phyloP scores from a whole-genome alignment of 2,888 invertebrate genomes.

The Phymatocera aterrima region DNA sequence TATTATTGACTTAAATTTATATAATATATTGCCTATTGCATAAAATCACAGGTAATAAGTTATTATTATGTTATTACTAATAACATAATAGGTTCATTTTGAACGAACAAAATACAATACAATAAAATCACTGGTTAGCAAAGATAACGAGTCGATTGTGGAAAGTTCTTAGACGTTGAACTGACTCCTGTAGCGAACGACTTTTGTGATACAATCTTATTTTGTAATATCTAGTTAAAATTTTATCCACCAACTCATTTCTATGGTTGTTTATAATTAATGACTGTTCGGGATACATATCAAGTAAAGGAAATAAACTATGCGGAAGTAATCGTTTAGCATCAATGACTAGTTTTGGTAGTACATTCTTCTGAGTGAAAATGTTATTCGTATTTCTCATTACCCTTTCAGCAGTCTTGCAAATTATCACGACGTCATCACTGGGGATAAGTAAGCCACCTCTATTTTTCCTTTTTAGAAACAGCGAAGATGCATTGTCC shows the following conservation, averaged over 20 bases:
- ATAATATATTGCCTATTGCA: too few relatives aligned
- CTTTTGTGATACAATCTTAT: slow-evolving; percentile 9
- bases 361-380: background rate
- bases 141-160: slow-evolving; percentile 21
- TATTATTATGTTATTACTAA: too few relatives aligned
- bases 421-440: slow-evolving; percentile 15
- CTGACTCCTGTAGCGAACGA: slow-evolving; percentile 16
- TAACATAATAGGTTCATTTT: too few relatives aligned
- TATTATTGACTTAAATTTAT: too few relatives aligned
- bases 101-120: too few relatives aligned
- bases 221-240: slow-evolving; percentile 16
- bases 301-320: slow-evolving; percentile 6
- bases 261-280: background rate
- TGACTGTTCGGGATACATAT: background rate
- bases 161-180: slow-evolving; percentile 16
- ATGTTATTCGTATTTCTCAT: background rate
- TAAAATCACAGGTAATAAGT: too few relatives aligned
- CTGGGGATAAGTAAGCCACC: slow-evolving; percentile 21
- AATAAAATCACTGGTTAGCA: slow-evolving; percentile 20
- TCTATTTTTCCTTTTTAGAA: slow-evolving; percentile 17
- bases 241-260: slow-evolving; percentile 2
- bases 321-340: slow-evolving; percentile 4
- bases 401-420: slow-evolving; percentile 18
- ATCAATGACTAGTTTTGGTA: slow-evolving; percentile 11
- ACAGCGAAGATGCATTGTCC: slow-evolving; percentile 13